Base-by-base conservation (phyloP, 2,888 invertebrate genomes). In the Acronicta alni region DNA sequence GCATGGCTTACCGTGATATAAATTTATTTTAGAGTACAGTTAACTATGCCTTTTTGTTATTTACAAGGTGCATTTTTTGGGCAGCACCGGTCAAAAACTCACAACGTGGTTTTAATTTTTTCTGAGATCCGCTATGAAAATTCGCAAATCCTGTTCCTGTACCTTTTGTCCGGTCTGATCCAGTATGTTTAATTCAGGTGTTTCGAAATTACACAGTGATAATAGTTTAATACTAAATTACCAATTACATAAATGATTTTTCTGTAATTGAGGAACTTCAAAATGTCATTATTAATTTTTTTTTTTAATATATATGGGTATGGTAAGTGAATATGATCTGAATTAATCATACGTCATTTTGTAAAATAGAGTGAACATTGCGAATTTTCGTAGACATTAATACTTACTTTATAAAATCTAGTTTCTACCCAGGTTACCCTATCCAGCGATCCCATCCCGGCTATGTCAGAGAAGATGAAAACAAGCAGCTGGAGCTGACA, bases 401-500 rank as follows among this genome's bases (percentile, higher is more conserved):
- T 86, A 67, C 78, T 84, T 81, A 82, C 77, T 81, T 82, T 84
- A 61, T 86, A 81, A 84, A 70, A 81, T 86, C 74, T 84, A 83
- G 79, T 88, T 90, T 90, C 77, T 89, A 91, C 91, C 91, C 91
- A 92, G 93, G 92, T 90, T 72, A 89, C 90, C 93, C 91, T 89
- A 87, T 87, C 93, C 93, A 92, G 92, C 88, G 89, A 86, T 91
- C 93, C 93, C 87, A 85, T 92, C 93, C 92, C 88, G 90, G 91
- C 89, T 82, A 91, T 92, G 91, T 89, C 92, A 89, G 82, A 85
- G 90, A 88, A 90, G 89, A 89, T 75, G 88, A 89, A 91, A 94
- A 93, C 93, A 93, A 93, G 91, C 94, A 93, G 93, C 91, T 94
- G 93, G 91, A 87, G 94, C 93, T 91, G 79, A 48, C 82, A 39